A percentile compares a stretch with the other conserved stretches of the same genome.
phyloP scores from a whole-genome alignment of 2,113 vertebrate species.

The Carettochelys insculpta region DNA sequence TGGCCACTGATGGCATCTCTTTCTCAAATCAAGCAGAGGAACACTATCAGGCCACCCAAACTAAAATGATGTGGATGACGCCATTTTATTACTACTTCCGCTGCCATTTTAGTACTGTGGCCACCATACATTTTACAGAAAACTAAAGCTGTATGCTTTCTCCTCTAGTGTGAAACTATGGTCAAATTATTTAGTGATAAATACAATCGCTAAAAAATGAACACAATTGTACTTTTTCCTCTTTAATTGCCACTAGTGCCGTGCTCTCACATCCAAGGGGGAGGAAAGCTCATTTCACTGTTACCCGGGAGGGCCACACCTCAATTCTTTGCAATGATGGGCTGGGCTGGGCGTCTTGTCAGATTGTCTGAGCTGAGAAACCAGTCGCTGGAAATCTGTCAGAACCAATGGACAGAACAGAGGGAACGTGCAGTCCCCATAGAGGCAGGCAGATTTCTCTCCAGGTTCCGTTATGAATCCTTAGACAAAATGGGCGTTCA shows the following conservation, averaged over 20 bases:
- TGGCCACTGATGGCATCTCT: neutral
- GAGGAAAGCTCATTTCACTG: neutral
- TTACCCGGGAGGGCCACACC: constrained; percentile 9
- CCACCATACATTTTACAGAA: neutral
- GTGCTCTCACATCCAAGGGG: neutral
- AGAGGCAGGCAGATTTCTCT: neutral
- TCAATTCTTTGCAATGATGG: neutral
- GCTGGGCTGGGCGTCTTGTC: neutral
- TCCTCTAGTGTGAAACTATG: neutral
- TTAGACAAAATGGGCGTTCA: neutral
- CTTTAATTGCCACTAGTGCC: neutral
- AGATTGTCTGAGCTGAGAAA: constrained; percentile 22
- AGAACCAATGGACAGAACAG: neutral
- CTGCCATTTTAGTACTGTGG: constrained; percentile 76
- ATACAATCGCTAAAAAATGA: too few species aligned
- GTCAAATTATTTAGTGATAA: neutral
- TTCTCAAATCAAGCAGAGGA: neutral
- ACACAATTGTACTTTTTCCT: fast-evolving
- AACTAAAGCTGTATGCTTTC: neutral
- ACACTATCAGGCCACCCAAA: neutral
- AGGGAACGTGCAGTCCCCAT: neutral
- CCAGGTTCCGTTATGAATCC: neutral
- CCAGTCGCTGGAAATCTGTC: constrained; percentile 1
- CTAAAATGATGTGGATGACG: constrained; percentile 61
- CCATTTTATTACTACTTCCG: constrained; percentile 73